A percentile compares a stretch with the other conserved stretches of the same genome.
These are phyloP conservation scores for Cavia porcellus DNA, from an alignment of 2,113 vertebrate genomes.

Conservation along the genomic window DNA sequence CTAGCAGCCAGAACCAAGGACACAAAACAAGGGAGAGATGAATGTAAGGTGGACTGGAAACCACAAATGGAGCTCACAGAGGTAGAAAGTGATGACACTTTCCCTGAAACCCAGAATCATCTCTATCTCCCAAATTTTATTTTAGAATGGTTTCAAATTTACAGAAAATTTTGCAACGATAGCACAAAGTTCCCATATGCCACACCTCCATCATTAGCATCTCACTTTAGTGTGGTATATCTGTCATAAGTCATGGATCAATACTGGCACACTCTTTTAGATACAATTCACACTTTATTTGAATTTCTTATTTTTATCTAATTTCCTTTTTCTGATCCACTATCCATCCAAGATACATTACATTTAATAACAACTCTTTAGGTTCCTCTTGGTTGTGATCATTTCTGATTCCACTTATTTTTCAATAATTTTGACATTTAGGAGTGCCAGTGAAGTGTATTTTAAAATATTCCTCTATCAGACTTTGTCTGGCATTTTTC, in stretches of 20 bases:
- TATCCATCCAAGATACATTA: neutral
- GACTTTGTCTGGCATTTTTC: neutral
- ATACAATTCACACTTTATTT: neutral
- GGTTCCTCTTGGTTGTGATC: neutral
- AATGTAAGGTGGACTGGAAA: neutral
- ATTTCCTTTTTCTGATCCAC: neutral
- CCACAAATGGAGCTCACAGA: neutral
- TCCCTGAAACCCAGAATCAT: neutral
- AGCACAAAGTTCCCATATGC: neutral
- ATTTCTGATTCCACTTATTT: neutral
- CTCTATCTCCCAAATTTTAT: neutral
- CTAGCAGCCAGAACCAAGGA: neutral
- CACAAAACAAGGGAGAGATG: neutral
- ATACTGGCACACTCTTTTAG: neutral
- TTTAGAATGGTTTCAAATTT: slow-evolving; percentile 13
- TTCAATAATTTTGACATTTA: neutral
- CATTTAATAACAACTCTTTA: neutral
- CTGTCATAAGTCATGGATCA: neutral
- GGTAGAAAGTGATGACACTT: neutral
- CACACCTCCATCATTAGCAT: neutral
- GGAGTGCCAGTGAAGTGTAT: neutral
- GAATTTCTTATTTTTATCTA: neutral
- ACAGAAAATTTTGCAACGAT: neutral
- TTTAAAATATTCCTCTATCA: neutral
- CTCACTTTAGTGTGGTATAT: neutral